A percentile compares a stretch with the other conserved stretches of the same genome.
These are phyloP conservation scores for Sorex fumeus DNA, from an alignment of 2,113 vertebrate species.

Conservation along the genomic window DNA sequence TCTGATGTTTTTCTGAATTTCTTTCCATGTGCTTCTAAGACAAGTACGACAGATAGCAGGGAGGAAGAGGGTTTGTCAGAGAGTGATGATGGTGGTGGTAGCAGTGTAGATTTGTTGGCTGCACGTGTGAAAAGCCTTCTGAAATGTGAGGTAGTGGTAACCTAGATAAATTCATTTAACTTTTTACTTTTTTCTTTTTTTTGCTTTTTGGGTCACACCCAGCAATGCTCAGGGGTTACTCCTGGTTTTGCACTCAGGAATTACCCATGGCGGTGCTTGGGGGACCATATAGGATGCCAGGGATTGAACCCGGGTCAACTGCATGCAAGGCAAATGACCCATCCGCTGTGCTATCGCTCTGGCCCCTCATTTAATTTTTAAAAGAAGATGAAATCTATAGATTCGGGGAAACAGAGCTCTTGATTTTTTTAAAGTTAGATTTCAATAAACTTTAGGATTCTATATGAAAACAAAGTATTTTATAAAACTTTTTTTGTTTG, in stretches of 20 bases:
- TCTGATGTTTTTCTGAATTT: conserved; percentile 62
- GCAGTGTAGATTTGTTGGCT: conserved; percentile 90
- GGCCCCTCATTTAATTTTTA: conserved; percentile 53
- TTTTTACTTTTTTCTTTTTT: too few relatives aligned
- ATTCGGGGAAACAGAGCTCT: conserved; percentile 46
- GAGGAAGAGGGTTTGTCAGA: conserved; percentile 54
- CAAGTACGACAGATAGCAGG: not conserved
- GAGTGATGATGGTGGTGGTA: conserved; percentile 88
- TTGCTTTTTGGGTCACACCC: too few relatives aligned
- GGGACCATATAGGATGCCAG: too few relatives aligned
- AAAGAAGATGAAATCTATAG: conserved; percentile 46
- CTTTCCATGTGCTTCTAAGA: conserved; percentile 55
- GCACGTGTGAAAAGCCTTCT: conserved; percentile 90
- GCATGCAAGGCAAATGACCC: too few relatives aligned
- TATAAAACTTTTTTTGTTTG: too few relatives aligned
- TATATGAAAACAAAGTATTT: too few relatives aligned
- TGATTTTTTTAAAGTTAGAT: conserved; percentile 39
- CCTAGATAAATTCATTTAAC: too few relatives aligned
- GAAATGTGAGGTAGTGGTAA: conserved; percentile 84
- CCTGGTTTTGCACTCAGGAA: too few relatives aligned
- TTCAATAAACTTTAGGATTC: conserved; percentile 37
- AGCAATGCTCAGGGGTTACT: too few relatives aligned
- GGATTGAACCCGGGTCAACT: too few relatives aligned
- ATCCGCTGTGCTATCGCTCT: too few relatives aligned
- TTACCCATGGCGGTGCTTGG: too few relatives aligned